Conservation (phyloP, 2,888 invertebrate species). For the Heliconius ismenius region DNA sequence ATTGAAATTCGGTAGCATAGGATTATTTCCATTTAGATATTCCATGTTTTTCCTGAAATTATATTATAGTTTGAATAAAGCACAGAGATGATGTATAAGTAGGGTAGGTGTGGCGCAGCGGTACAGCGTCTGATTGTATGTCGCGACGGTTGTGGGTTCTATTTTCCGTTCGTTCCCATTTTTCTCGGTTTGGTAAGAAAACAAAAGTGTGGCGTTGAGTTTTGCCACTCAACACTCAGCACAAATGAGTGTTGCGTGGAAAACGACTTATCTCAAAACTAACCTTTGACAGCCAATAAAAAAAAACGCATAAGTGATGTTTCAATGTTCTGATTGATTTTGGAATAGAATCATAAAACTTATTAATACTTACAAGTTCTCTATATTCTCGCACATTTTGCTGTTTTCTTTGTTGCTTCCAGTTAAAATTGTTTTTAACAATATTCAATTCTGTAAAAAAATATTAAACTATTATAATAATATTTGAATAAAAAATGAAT, state of each 20-base stretch:
- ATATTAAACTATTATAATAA: background rate
- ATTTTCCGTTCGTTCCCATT: background rate
- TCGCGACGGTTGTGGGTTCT: background rate
- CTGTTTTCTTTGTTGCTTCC: slow-evolving; percentile 49
- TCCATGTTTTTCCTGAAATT: slow-evolving; percentile 60
- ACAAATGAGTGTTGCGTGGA: background rate
- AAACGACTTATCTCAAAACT: background rate
- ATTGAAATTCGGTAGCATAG: slow-evolving; percentile 59
- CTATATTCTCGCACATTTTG: slow-evolving; percentile 54
- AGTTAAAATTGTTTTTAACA: slow-evolving; percentile 50
- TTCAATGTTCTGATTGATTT: too few species aligned
- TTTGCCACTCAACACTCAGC: background rate
- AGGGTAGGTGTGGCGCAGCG: background rate
- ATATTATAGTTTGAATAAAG: background rate
- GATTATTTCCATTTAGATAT: slow-evolving; percentile 67
- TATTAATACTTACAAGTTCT: slow-evolving; percentile 58
- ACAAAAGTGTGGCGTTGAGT: background rate
- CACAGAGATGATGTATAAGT: background rate
- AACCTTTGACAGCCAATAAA: background rate
- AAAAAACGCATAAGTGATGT: too few species aligned
- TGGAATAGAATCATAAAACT: background rate
- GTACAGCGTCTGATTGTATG: background rate
- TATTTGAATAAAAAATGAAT: background rate
- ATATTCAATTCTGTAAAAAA: slow-evolving; percentile 57
- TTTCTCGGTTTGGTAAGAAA: background rate